These are phyloP conservation scores for Ptychodera flava DNA, from an alignment of 35 echinoderm and acorn worm species.

Conservation along the genomic window DNA sequence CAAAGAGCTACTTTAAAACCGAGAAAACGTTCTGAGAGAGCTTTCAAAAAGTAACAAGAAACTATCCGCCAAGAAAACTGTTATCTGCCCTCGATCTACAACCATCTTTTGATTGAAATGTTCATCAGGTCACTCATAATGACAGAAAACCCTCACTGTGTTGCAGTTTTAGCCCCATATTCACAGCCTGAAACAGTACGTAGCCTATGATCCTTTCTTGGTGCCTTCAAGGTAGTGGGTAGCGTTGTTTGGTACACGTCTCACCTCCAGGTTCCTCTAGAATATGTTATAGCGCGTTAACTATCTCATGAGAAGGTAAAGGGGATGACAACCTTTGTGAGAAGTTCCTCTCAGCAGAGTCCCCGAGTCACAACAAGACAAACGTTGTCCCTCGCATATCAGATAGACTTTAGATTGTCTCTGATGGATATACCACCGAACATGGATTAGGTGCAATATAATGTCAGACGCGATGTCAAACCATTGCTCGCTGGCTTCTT, in stretches of 20 bases:
- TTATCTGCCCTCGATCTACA: constrained; percentile 17
- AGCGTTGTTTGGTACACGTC: neutral
- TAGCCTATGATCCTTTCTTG: neutral
- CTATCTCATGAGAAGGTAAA: no score
- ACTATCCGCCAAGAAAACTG: no score
- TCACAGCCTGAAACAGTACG: neutral
- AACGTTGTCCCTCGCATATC: neutral
- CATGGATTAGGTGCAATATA: constrained; percentile 28
- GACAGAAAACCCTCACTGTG: neutral
- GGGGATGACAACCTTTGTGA: no score
- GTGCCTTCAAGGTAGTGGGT: constrained; percentile 3
- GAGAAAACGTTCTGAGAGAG: constrained; percentile 12
- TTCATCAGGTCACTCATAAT: constrained; percentile 26
- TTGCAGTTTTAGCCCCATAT: constrained; percentile 13
- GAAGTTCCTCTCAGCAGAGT: neutral
- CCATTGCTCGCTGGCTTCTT: neutral
- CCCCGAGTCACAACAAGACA: neutral
- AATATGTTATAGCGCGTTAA: neutral
- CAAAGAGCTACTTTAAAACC: constrained; percentile 4
- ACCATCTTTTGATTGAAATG: constrained; percentile 57
- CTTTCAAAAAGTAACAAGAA: constrained; percentile 4
- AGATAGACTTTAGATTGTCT: constrained; percentile 35
- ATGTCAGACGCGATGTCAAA: constrained; percentile 21
- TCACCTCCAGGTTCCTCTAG: neutral
- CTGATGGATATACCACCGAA: constrained; percentile 23